These are phyloP conservation scores for Steinernema scapterisci DNA, from an alignment of 2,888 invertebrate genomes.

Conservation along the genomic window DNA sequence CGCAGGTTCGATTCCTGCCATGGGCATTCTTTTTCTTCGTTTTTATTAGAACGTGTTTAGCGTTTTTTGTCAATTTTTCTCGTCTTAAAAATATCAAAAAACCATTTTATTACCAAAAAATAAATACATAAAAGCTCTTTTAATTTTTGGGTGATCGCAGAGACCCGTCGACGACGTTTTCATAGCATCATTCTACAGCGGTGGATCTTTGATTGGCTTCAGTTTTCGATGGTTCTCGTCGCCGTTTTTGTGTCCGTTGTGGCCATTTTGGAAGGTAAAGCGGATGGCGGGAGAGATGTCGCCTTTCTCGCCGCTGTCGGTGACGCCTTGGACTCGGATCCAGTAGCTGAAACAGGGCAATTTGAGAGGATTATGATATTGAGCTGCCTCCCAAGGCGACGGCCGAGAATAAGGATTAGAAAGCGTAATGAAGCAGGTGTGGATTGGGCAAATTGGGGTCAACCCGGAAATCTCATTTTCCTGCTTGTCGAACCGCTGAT, in stretches of 20 bases:
- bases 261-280: slow-evolving; percentile 1
- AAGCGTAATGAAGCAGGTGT: no score
- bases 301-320: not conserved
- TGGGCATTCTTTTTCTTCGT: slow-evolving; percentile 50
- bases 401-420: no score
- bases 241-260: not conserved
- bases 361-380: no score
- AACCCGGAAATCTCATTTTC: no score
- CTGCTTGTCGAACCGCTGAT: no score
- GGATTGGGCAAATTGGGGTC: no score
- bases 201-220: not conserved
- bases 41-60: no score
- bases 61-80: not conserved
- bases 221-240: not conserved
- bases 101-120: not conserved
- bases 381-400: no score
- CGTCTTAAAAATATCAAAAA: no score
- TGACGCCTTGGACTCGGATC: slow-evolving; percentile 13
- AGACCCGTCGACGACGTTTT: not conserved
- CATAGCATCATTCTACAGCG: not conserved
- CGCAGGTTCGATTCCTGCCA: slow-evolving; percentile 64
- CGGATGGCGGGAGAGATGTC: slow-evolving; percentile 4
- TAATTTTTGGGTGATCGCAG: not conserved
- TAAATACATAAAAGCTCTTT: slow-evolving; percentile 17
- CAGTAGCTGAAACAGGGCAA: not conserved